Evolutionary conservation across 2,888 invertebrate species (phyloP), one percentile per base, ranked within the genome.

Genomic region (Drosophila ochracea): DNA sequence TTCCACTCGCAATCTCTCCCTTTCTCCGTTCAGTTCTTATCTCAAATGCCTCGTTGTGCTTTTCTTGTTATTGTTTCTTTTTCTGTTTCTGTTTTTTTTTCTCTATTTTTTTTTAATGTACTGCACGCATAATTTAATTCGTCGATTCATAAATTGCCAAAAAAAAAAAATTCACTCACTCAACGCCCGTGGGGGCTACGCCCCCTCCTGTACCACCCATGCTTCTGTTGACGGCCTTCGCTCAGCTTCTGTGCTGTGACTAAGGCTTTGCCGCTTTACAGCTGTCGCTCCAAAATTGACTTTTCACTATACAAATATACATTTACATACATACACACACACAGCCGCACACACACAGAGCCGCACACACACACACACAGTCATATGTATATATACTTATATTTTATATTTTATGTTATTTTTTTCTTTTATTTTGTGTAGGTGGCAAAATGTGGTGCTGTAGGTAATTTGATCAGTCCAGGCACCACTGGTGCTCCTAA

Each of bases 71-170:
- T 50, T 63, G 47, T 30, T 70, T 47, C 63, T 54, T 9, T 52
- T 55, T 57, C 58, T 70, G 53, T 57, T 68, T 47, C 50, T 37
- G 16, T 16, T 28, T 70, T 43, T 58, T 60, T 13, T 50, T 55
- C 49, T 50, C 4, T 41, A 37, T 59, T 59, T 64, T 63, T 73
- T 73, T 72, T 72, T 83, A 91, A 91, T 91, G 79, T 79, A 76
- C 76, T 84, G 78, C 80, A 85, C 89, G 86, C 83, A 82, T 90
- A 91, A 90, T 90, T 90, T 90, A 89, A 89, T 91, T 90, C 80
- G 75, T 80, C 83, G 86, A 83, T 84, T 91, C 80, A 81, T 78
- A 86, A 90, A 79, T 83, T 83, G 76, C 61, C 73, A 76, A 79
- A 87, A 84, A 79, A 87, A 84, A 79, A 21, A 47, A 47, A 81